Base-by-base conservation (phyloP, 2,888 invertebrate species). In the Apodemia duryi region DNA sequence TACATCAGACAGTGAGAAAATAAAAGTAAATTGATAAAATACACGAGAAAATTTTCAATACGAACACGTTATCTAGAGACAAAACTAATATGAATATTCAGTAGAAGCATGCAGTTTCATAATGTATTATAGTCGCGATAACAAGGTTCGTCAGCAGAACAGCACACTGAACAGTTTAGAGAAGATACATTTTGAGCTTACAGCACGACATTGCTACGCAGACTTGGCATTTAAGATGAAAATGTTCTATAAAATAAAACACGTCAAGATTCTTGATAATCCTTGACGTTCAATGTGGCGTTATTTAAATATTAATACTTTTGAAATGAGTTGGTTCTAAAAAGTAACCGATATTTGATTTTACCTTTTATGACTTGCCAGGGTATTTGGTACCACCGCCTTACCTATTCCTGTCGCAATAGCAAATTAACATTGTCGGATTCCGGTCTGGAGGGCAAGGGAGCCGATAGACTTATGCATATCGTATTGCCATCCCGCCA, bases 141-240 rank as follows among this genome's bases (percentile, higher is more conserved):
- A 91, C 88, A 88, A 88, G 89, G 82, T 85, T 89, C 88, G 90
- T 90, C 91, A 91, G 91, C 88, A 80, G 75, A 88, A 84, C 75
- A 67, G 75, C 63, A 63, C 63, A 64, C 64, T 61, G 63, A 49
- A 49, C 49, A 6, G 49, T 49, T 49, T 21, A 21, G 21, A 21
- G 21, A 21, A 49, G 49, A 28, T 54, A 54, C 54, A 54, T 54
- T 54, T 54, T 54, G 29, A 54, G 54, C 29, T 28, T 11, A 54
- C 54, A 54, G 54, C 10, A 29, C 54, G 28, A 54, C 29, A 54
- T 2, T 1, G 11, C 54, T 54, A 29, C 29, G 54, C 54, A 54
- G 54, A 54, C 54, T 29, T 52, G n/a, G 52, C 52, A 52, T 54
- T 54, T 54, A 11, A 11, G 1, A 54, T 54, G n/a, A 54, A 54